Evolutionary conservation across 2,113 vertebrate genomes (phyloP), one percentile per base, ranked within the genome.

Genomic region (Amblyornis subalaris): DNA sequence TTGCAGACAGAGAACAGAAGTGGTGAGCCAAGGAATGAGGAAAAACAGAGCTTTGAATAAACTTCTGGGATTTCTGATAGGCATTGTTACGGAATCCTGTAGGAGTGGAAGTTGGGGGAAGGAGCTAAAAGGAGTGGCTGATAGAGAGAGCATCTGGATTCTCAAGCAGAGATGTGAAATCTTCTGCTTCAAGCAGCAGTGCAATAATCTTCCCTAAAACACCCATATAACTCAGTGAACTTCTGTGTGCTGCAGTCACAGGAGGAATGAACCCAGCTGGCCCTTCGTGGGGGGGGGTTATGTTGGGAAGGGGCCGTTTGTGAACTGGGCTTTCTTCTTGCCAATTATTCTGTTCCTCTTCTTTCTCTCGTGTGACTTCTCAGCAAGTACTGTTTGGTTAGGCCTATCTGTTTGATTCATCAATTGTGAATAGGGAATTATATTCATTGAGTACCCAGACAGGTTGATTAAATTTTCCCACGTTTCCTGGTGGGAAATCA

Each of bases 401-500:
- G 75, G 75, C 38, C 92, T 94, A 80, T 90, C 78, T 93, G 54
- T 91, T 91, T 95, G 92, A 83, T 90, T 96, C 92, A 73, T 94
- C 82, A 58, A 1, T 67, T 91, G 88, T 85, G 94, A 85, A 71
- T 25, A 88, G 95, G 85, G 94, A 93, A 86, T 93, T 94, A 51
- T 77, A 86, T 88, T 84, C 94, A 83, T 17, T 0, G 10, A 93
- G 82, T 88, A 74, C 64, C 61, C 72, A 94, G 75, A 67, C 88
- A 96, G 90, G 90, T 94, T 96, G 94, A 94, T 96, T 96, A 94
- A 94, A 93, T 96, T 96, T 93, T 58, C 79, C 47, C 42, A 26
- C 3, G 13, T 95, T 96, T 95, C 69, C 92, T 92, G 83, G 79
- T 93, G 95, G 94, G 96, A 96, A 96, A 96, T 96, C 79, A 96